These are phyloP conservation scores for Anoplolepis gracilipes DNA, from an alignment of 1,140 invertebrate species.

Conservation along the genomic window DNA sequence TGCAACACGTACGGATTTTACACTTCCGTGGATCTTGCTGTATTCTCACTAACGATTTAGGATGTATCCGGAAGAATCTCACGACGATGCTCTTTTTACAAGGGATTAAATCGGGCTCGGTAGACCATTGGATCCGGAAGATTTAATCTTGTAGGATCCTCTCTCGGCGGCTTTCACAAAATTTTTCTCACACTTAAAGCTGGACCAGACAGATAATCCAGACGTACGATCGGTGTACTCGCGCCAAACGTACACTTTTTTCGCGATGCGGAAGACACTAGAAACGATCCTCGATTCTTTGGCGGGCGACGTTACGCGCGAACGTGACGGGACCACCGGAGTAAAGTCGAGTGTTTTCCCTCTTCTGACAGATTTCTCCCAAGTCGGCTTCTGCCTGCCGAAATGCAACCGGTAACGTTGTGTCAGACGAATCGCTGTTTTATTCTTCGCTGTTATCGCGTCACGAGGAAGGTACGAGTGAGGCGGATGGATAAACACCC, in stretches of 20 bases:
- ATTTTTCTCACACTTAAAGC: constrained; percentile 9
- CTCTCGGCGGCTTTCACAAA: constrained; percentile 6
- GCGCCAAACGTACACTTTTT: constrained; percentile 50
- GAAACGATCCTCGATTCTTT: constrained; percentile 3
- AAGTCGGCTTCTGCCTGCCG: constrained; percentile 4
- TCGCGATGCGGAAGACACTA: constrained; percentile 41
- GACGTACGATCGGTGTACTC: constrained; percentile 5
- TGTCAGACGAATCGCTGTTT: constrained; percentile 32
- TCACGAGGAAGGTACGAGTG: constrained; percentile 5
- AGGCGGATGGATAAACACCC: constrained; percentile 36
- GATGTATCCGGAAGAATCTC: not conserved
- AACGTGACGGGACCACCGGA: constrained; percentile 8
- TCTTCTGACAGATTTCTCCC: constrained; percentile 24
- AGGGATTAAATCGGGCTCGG: not conserved
- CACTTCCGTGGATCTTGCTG: constrained; percentile 40
- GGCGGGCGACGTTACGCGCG: constrained; percentile 1
- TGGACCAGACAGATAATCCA: not conserved
- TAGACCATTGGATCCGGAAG: constrained; percentile 27
- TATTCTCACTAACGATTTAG: constrained; percentile 12
- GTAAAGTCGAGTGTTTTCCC: constrained; percentile 10
- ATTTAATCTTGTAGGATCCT: not conserved
- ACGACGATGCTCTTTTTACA: constrained; percentile 4
- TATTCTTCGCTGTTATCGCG: constrained; percentile 15
- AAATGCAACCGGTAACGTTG: constrained; percentile 5
- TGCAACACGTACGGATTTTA: constrained; percentile 29